These are phyloP conservation scores for Daktulosphaira vitifoliae DNA, from an alignment of 1,140 invertebrate species.

Conservation along the genomic window DNA sequence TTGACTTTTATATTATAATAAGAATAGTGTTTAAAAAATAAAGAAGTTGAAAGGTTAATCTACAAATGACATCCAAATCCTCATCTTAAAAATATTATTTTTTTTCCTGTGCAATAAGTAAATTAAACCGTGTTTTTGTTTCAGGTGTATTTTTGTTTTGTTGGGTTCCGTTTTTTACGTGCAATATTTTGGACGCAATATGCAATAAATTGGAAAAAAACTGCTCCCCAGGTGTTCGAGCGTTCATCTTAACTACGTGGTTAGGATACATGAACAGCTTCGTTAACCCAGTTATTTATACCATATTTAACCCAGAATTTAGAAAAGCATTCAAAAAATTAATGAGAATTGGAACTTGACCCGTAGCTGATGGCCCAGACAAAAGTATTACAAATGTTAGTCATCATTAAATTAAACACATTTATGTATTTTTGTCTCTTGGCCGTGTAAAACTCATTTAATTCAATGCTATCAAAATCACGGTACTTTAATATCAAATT, in stretches of 20 bases:
- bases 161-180: conserved; percentile 99
- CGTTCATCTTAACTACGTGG: conserved; percentile 94
- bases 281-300: conserved; percentile 97
- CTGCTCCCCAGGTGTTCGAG: conserved; percentile 77
- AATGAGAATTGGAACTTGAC: conserved; percentile 48
- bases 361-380: conserved; percentile 17
- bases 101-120: too few species aligned
- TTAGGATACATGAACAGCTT: conserved; percentile 98
- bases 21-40: too few species aligned
- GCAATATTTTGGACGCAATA: conserved; percentile 93
- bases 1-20: too few species aligned
- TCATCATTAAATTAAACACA: too few species aligned
- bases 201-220: conserved; percentile 71
- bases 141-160: conserved; percentile 91
- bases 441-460: too few species aligned
- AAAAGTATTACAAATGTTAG: background rate
- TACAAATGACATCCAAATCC: too few species aligned
- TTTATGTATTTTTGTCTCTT: too few species aligned
- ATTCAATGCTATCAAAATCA: too few species aligned
- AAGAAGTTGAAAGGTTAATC: too few species aligned
- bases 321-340: conserved; percentile 97
- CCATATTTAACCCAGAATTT: conserved; percentile 99
- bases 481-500: too few species aligned
- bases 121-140: conserved; percentile 39
- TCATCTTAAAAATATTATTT: too few species aligned